Percentiles rank a stretch among this genome's conserved stretches.
Conservation (phyloP, 1,140 invertebrate species). For the Proctacanthus coquilletti region DNA sequence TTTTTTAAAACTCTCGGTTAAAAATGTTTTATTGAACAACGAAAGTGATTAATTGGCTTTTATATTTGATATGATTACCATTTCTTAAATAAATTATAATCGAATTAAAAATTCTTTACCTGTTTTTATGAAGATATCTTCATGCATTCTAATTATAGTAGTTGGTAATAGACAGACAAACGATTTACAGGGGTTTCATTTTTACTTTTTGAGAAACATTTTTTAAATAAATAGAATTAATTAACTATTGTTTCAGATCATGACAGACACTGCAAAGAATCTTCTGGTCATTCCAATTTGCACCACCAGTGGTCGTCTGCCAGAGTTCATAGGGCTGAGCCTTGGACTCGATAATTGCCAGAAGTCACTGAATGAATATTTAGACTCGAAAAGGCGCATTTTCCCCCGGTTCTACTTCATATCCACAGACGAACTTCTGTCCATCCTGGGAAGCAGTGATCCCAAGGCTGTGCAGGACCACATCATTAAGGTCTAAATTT, state of each 20-base stretch:
- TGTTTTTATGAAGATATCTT: too few relatives aligned
- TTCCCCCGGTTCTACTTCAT: slow-evolving; percentile 89
- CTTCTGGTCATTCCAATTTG: slow-evolving; percentile 65
- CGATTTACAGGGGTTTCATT: too few relatives aligned
- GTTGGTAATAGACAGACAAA: too few relatives aligned
- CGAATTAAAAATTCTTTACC: too few relatives aligned
- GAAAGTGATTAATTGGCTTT: too few relatives aligned
- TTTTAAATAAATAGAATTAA: neutral
- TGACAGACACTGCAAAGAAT: slow-evolving; percentile 62
- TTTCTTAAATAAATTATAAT: too few relatives aligned
- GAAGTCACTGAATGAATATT: slow-evolving; percentile 78
- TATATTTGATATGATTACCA: too few relatives aligned
- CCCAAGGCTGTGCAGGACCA: slow-evolving; percentile 71
- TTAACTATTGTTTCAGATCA: slow-evolving; percentile 40
- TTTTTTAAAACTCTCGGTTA: too few relatives aligned
- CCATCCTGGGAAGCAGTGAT: slow-evolving; percentile 73
- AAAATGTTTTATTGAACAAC: too few relatives aligned
- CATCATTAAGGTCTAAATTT: slow-evolving; percentile 60
- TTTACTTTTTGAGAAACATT: too few relatives aligned
- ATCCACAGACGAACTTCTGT: slow-evolving; percentile 79
- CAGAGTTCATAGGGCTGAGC: slow-evolving; percentile 58
- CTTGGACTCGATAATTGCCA: slow-evolving; percentile 70
- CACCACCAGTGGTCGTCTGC: slow-evolving; percentile 48
- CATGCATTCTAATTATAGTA: too few relatives aligned
- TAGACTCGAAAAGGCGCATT: slow-evolving; percentile 69